Evolutionary conservation across 2,797 vertebrate species (phyloP).

Genomic region (Labeo calbasu): DNA sequence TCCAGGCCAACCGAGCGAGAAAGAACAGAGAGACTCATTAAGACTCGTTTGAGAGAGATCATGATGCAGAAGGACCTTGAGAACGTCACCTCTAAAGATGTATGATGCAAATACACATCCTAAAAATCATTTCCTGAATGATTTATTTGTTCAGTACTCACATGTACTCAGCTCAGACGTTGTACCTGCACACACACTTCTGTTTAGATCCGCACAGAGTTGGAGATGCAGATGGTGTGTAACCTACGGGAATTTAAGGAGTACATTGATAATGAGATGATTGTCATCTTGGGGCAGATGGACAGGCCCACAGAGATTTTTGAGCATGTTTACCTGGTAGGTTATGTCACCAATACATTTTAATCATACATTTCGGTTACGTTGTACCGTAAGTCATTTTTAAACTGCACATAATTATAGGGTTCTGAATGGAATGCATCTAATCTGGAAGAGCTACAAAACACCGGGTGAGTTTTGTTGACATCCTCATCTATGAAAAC

Average conservation of each 20-base stretch:
- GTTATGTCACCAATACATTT: neutral
- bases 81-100: constrained; percentile 97
- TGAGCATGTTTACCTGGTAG: constrained; percentile 94
- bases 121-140: neutral
- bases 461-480: constrained; percentile 87
- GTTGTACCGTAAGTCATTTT: neutral
- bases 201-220: constrained; percentile 91
- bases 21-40: constrained; percentile 92
- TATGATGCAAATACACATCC: constrained; percentile 65
- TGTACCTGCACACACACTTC: neutral
- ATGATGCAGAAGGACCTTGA: constrained; percentile 99
- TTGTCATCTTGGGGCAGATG: constrained; percentile 97
- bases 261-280: constrained; percentile 99
- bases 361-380: neutral
- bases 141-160: neutral
- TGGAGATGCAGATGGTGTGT: constrained; percentile 98
- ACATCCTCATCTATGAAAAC: no score
- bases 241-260: constrained; percentile 97
- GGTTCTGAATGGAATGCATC: constrained; percentile 98
- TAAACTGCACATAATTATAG: constrained; percentile 70
- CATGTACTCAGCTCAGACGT: neutral
- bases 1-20: constrained; percentile 93
- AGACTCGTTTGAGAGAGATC: constrained; percentile 92
- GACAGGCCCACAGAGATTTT: constrained; percentile 98
- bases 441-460: constrained; percentile 96